Conservation (phyloP, 2,888 invertebrate species). For the Hydropsyche betteni region DNA sequence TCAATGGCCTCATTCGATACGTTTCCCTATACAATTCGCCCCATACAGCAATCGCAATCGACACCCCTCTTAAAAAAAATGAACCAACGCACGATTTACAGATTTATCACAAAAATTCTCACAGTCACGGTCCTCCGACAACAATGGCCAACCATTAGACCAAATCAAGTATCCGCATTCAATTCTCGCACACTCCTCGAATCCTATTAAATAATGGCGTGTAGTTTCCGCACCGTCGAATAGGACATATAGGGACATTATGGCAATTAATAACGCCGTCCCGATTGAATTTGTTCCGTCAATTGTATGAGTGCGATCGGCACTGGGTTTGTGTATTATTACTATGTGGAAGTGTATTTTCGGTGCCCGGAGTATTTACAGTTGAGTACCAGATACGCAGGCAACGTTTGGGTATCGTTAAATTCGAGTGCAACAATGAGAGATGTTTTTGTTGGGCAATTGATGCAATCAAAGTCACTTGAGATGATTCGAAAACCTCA, state of each 20-base stretch:
- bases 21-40: no score
- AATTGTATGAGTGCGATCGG: neutral
- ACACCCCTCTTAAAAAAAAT: no score
- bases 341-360: neutral
- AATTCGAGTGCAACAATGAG: slow-evolving; percentile 16
- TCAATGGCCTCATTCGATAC: no score
- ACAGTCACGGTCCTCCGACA: slow-evolving; percentile 19
- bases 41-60: no score
- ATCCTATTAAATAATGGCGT: neutral
- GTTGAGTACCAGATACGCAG: no score
- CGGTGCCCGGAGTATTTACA: no score
- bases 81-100: no score
- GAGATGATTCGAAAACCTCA: neutral
- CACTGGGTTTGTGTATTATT: neutral
- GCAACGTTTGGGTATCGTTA: slow-evolving; percentile 12
- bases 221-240: neutral
- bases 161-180: slow-evolving; percentile 20
- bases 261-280: slow-evolving; percentile 17
- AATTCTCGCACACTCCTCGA: slow-evolving; percentile 1
- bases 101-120: slow-evolving; percentile 6
- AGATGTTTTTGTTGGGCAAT: slow-evolving; percentile 39
- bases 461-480: slow-evolving; percentile 40
- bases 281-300: slow-evolving; percentile 4
- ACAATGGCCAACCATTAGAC: slow-evolving; percentile 23
- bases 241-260: slow-evolving; percentile 27